Conservation (phyloP, 2,888 invertebrate species). For the Cephalotes varians region DNA sequence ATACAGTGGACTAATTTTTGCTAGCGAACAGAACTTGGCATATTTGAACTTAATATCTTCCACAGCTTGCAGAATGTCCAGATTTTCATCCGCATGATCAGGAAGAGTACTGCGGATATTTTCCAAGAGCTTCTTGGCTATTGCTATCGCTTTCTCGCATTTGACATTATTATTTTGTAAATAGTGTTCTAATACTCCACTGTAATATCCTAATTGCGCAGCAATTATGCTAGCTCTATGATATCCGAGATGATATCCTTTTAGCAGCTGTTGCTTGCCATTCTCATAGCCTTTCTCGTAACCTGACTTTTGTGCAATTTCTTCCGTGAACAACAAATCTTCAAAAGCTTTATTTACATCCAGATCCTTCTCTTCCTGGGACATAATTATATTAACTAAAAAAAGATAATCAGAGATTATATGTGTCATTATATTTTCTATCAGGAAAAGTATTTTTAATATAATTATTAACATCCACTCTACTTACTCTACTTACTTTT, state of each 20-base stretch:
- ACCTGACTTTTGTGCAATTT: slow-evolving; percentile 88
- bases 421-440: neutral
- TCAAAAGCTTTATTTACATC: slow-evolving; percentile 93
- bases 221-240: slow-evolving; percentile 92
- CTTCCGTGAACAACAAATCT: slow-evolving; percentile 90
- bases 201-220: slow-evolving; percentile 92
- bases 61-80: slow-evolving; percentile 89
- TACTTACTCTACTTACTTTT: neutral
- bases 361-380: slow-evolving; percentile 74
- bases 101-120: slow-evolving; percentile 89
- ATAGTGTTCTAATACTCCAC: slow-evolving; percentile 88
- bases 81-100: slow-evolving; percentile 88
- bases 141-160: slow-evolving; percentile 87
- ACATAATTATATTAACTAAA: slow-evolving; percentile 55
- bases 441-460: neutral
- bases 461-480: neutral
- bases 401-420: slow-evolving; percentile 41
- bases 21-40: slow-evolving; percentile 89
- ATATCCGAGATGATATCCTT: slow-evolving; percentile 92
- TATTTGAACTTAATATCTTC: slow-evolving; percentile 90
- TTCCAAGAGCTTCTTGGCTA: slow-evolving; percentile 87
- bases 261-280: slow-evolving; percentile 87
- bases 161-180: slow-evolving; percentile 77
- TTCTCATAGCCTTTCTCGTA: slow-evolving; percentile 90
- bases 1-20: slow-evolving; percentile 88